Evolutionary conservation across 1,140 invertebrate species (phyloP).

Genomic region (Bombus impatiens): DNA sequence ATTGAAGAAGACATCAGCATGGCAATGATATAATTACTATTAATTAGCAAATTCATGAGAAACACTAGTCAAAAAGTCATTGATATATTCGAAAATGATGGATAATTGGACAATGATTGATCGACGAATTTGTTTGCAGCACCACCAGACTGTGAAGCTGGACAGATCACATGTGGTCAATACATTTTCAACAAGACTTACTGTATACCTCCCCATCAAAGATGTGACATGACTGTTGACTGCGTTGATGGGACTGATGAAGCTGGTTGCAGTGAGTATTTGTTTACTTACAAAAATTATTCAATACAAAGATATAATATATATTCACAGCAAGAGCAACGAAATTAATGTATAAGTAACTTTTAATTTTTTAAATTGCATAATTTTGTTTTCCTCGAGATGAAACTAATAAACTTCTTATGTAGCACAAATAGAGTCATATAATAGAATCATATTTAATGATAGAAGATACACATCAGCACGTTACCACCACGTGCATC

Average conservation of each 20-base stretch:
- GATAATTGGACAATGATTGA: neutral
- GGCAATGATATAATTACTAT: no score
- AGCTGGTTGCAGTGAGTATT: conserved; percentile 94
- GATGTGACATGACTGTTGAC: conserved; percentile 96
- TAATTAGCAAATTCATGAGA: neutral
- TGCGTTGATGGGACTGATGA: conserved; percentile 97
- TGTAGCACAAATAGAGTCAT: neutral
- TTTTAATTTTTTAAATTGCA: neutral
- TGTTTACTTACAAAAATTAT: neutral
- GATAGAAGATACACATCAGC: neutral
- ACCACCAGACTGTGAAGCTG: conserved; percentile 93
- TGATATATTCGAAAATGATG: neutral
- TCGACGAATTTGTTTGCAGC: conserved; percentile 84
- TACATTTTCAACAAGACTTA: conserved; percentile 97
- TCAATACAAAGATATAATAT: neutral
- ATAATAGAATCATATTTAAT: neutral
- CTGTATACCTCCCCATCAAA: conserved; percentile 93
- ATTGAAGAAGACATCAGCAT: no score
- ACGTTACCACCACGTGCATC: neutral
- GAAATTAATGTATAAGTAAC: neutral
- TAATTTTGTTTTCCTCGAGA: neutral
- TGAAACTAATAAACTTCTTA: neutral
- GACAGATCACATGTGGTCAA: conserved; percentile 93
- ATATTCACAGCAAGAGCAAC: no score
- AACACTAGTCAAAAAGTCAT: neutral